Evolutionary conservation across 2,797 vertebrate genomes (phyloP), one percentile per base, ranked within the genome.

Genomic region (Pipistrellus pygmaeus): DNA sequence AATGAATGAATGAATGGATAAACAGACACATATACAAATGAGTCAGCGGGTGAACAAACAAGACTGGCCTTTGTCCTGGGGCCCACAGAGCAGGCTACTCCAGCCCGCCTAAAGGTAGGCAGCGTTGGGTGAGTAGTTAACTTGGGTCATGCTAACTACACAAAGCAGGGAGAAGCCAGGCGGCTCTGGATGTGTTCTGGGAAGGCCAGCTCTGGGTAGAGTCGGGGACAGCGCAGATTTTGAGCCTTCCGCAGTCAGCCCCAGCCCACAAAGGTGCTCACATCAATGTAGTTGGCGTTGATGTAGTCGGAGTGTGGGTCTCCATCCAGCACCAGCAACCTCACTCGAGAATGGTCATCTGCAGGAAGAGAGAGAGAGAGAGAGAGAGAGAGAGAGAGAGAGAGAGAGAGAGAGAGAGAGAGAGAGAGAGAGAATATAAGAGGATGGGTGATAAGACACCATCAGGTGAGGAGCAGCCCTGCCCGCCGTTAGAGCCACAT

Each of bases 291-390:
- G 97, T 99, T 99, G 98, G 99, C 99, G 32, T 99, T 99, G 97
- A 99, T 99, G 97, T 99, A 99, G 98, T 99, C 99, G 0, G 99
- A 99, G 97, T 99, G 99, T 6, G 99, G 99, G 98, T 99, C 99
- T 97, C 99, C 99, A 32, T 99, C 99, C 98, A 99, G 98, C 96
- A 99, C 98, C 94, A 99, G 99, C 98, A 99, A 98, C 76, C 99
- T 98, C 96, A 99, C 99, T 85, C 99, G 98, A 97, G 99, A 99
- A 98, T 99, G 99, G 98, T 99, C 99, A 97, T 99, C 99, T 99
- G 98, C 98, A 96, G 96, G 98, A 85, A 97, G 82, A 95, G 69
- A 10, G n/a, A 1, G n/a, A 8, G 73, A 35, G 73, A 41, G 21
- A 23, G 48, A 21, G 48, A 51, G 11, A 35, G n/a, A 8, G 18